Conservation (phyloP, 2,888 invertebrate genomes). For the Hetaerina titia region DNA sequence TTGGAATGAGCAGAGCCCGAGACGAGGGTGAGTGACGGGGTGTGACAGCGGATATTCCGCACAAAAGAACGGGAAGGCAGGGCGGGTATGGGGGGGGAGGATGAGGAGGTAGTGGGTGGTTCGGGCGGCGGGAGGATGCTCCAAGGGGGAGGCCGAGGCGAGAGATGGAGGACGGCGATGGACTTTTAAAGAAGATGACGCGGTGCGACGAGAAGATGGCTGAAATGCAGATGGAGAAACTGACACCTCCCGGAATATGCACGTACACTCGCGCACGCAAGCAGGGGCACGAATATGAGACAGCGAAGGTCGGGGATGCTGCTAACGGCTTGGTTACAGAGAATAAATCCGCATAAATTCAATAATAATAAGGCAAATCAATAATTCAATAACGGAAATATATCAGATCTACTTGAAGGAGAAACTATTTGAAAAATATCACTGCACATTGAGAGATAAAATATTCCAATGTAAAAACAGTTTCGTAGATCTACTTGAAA, state of each 20-base stretch:
- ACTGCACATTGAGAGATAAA: no score
- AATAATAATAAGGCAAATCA: no score
- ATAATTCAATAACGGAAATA: no score
- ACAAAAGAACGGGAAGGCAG: not conserved
- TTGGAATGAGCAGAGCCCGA: slow-evolving; percentile 8
- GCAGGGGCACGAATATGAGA: not conserved
- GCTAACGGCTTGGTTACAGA: not conserved
- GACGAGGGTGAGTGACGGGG: slow-evolving; percentile 10
- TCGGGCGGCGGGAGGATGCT: not conserved
- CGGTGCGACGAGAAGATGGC: not conserved
- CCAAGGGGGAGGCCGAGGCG: not conserved
- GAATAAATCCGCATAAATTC: no score
- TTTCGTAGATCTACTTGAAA: no score
- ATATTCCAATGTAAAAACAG: no score
- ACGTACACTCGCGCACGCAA: not conserved
- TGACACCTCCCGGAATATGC: not conserved
- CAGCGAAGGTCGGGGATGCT: not conserved
- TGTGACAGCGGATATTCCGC: slow-evolving; percentile 18
- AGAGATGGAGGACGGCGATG: not conserved
- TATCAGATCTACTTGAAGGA: no score
- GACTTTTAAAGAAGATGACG: slow-evolving; percentile 22
- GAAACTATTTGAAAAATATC: no score
- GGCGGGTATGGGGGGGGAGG: not conserved
- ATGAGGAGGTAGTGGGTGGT: not conserved
- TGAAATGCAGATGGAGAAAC: not conserved